phyloP scores from a whole-genome alignment of 2,113 vertebrate species.

The Phylloscopus trochiloides region DNA sequence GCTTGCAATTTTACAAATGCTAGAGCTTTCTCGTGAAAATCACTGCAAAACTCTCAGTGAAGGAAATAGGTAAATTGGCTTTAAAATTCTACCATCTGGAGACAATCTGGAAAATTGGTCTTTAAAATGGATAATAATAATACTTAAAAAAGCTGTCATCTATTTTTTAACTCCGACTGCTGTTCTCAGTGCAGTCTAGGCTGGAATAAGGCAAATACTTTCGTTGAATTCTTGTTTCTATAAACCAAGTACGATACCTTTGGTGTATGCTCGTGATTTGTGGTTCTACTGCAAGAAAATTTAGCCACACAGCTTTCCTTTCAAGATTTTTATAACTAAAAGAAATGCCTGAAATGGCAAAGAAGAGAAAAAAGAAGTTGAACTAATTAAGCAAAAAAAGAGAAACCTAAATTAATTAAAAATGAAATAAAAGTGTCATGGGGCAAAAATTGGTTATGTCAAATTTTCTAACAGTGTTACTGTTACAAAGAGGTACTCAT shows the following conservation, averaged over 20 bases:
- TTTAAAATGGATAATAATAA: conserved; percentile 26
- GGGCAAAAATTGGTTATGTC: neutral
- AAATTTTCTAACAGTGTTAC: neutral
- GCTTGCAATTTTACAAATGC: neutral
- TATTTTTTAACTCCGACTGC: neutral
- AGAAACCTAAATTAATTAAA: neutral
- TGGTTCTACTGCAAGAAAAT: conserved; percentile 2
- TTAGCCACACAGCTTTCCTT: conserved; percentile 2
- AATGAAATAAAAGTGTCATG: neutral
- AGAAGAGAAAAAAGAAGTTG: neutral
- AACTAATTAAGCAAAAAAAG: neutral
- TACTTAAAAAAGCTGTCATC: neutral
- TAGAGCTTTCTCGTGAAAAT: neutral
- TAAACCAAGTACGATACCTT: neutral
- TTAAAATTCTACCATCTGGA: conserved; percentile 55
- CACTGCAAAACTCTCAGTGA: conserved; percentile 7
- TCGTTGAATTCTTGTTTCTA: conserved; percentile 11
- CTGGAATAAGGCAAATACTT: conserved; percentile 30
- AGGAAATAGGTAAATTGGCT: conserved; percentile 38
- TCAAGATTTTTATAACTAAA: conserved; percentile 18
- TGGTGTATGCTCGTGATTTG: neutral
- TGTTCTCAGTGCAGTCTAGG: conserved; percentile 1
- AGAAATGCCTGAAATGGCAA: conserved; percentile 1
- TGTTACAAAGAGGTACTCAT: neutral
- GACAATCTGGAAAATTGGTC: conserved; percentile 19